These are phyloP conservation scores for Sceloporus tristichus DNA, from an alignment of 2,113 vertebrate genomes.

Conservation along the genomic window DNA sequence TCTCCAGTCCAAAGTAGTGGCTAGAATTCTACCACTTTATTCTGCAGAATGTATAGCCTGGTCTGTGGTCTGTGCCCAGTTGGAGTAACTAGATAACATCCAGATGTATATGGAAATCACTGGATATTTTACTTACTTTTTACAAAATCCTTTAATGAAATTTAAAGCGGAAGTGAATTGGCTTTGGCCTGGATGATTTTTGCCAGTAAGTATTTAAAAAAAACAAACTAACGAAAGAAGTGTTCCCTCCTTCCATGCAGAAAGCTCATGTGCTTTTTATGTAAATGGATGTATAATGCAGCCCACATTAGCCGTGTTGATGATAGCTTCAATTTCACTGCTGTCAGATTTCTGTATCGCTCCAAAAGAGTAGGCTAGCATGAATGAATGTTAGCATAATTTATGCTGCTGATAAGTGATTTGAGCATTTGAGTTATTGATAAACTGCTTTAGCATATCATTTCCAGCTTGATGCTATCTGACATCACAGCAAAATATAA, in stretches of 20 bases:
- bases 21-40: neutral
- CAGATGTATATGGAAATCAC: neutral
- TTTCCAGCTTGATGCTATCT: constrained; percentile 72
- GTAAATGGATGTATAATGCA: constrained; percentile 85
- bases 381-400: constrained; percentile 80
- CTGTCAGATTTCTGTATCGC: constrained; percentile 80
- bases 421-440: constrained; percentile 84
- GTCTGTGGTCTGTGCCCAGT: neutral
- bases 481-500: constrained; percentile 73
- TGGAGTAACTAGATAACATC: neutral
- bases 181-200: constrained; percentile 67
- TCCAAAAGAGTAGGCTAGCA: constrained; percentile 76
- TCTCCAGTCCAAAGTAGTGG: too few relatives aligned
- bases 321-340: constrained; percentile 72
- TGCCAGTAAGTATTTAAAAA: constrained; percentile 64
- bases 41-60: neutral
- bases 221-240: neutral
- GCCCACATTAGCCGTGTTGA: constrained; percentile 66
- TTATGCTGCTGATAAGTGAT: constrained; percentile 82
- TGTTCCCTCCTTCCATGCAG: neutral
- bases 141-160: constrained; percentile 43
- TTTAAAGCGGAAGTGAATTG: constrained; percentile 47
- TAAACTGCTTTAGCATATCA: constrained; percentile 86
- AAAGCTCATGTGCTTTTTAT: constrained; percentile 52
- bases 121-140: constrained; percentile 2